Base-by-base conservation (phyloP, 2,888 invertebrate genomes). In the Megalurothrips usitatus region DNA sequence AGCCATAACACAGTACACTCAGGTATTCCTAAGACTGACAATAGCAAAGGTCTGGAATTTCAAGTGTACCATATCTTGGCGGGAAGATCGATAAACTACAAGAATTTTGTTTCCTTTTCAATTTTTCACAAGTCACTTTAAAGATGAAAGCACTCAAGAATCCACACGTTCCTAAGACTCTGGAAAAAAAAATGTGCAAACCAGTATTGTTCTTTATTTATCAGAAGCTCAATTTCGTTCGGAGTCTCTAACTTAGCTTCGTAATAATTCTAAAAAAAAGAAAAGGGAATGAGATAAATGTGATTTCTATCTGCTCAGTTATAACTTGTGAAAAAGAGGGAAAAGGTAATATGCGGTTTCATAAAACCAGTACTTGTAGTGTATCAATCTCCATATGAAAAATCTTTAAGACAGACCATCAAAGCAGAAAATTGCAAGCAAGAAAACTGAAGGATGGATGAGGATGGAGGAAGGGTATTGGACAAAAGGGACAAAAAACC, bases 341-440 rank as follows among this genome's bases (percentile, higher is more conserved):
- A 17, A 11, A 58, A 58, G 6, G 19, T 58, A 17, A 14, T 14
- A n/a, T 0, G 14, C 0, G 6, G 17, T 6, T 14, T 14, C n/a
- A 14, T 14, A 17, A 58, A n/a, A 17, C 17, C 6, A 58, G 58
- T 23, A 23, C 23, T 23, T 23, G 26, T 68, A 68, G 68, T 68
- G 23, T n/a, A 68, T 68, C 23, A 23, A 68, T 8, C 6, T 9
- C 23, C 68, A 68, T 4, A 63, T n/a, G 14, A 6, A 68, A 68
- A 68, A 68, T 4, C 2, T 68, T 68, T 68, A 68, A n/a, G 68
- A 68, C 68, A 68, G 68, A 68, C 68, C 68, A 68, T 68, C 68
- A 68, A 68, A 68, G 68, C 68, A 68, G 68, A 68, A 68, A 68
- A 68, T 68, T 68, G 68, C 68, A 68, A 68, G 68, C 68, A 68